Base-by-base conservation (phyloP, 2,797 vertebrate genomes). In the Phoxinus dragarum region DNA sequence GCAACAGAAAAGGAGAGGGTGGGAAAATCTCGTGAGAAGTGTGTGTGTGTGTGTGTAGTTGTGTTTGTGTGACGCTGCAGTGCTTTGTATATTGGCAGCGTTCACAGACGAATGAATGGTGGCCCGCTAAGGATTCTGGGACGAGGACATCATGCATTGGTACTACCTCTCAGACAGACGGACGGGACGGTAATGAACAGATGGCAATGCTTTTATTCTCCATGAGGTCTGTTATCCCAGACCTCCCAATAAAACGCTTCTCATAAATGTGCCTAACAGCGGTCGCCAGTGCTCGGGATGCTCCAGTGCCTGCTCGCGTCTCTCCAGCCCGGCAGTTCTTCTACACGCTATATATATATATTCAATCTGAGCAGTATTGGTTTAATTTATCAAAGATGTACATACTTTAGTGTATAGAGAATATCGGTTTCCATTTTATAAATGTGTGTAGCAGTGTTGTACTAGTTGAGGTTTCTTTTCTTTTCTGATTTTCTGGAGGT, bases 351-450 rank as follows among this genome's bases (percentile, higher is more conserved):
- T 91, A 92, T 93, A 91, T 82, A 88, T 91, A 92, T 93, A 91
- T 82, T 87, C 85, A 88, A 88, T 93, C 87, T 93, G 91, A 91
- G 90, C 96, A 97, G 96, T 96, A 93, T 97, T 97, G 93, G 92
- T 95, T 95, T 98, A 84, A 97, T 98, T 98, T 98, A 98, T 98
- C 96, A 94, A 95, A 96, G 94, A 89, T 98, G 97, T 98, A 97
- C 93, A 98, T 97, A 97, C 92, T 95, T 95, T 90, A 94, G 91
- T 97, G 97, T 97, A 97, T 95, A 97, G 95, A 92, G 87, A 92
- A 67, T 93, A 91, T 96, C 94, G 95, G 91, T 95, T 93, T 92
- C 93, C 92, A 94, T 95, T 96, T 94, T 96, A 94, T 95, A 94
- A 94, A 93, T 94, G 94, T 92, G 79, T 91, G 84, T 90, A 89